These are phyloP conservation scores for Conistra vaccinii DNA, from an alignment of 2,888 invertebrate species.

Conservation along the genomic window DNA sequence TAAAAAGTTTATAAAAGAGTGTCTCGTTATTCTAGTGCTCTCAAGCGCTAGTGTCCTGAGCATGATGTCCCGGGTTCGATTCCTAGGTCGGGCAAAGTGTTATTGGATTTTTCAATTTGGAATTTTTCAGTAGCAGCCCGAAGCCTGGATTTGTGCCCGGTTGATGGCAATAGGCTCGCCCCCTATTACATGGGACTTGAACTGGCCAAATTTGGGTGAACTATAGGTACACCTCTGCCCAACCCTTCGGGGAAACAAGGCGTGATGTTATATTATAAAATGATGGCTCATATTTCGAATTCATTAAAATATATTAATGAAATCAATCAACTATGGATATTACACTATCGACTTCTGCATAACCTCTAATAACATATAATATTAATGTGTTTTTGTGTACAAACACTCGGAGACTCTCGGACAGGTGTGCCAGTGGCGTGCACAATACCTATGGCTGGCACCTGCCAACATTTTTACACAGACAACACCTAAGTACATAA, in stretches of 20 bases:
- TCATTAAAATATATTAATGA: conserved; percentile 35
- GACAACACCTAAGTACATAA: conserved; percentile 22
- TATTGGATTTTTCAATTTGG: too few species aligned
- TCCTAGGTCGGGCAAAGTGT: too few species aligned
- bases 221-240: too few species aligned
- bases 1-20: not conserved
- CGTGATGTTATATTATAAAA: conserved; percentile 3
- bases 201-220: too few species aligned
- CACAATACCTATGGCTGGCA: conserved; percentile 51
- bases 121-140: too few species aligned
- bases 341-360: conserved; percentile 9
- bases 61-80: too few species aligned
- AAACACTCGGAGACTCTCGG: conserved; percentile 32
- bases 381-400: conserved; percentile 43
- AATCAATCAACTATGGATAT: conserved; percentile 27
- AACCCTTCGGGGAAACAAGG: too few species aligned
- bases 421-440: conserved; percentile 58
- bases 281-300: not conserved
- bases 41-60: too few species aligned
- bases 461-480: conserved; percentile 53
- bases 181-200: too few species aligned
- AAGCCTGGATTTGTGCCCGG: too few species aligned
- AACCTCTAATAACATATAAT: conserved; percentile 35
- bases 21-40: too few species aligned
- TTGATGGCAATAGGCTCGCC: too few species aligned